phyloP scores from a whole-genome alignment of 1,140 invertebrate species.

The Luehdorfia chinensis region DNA sequence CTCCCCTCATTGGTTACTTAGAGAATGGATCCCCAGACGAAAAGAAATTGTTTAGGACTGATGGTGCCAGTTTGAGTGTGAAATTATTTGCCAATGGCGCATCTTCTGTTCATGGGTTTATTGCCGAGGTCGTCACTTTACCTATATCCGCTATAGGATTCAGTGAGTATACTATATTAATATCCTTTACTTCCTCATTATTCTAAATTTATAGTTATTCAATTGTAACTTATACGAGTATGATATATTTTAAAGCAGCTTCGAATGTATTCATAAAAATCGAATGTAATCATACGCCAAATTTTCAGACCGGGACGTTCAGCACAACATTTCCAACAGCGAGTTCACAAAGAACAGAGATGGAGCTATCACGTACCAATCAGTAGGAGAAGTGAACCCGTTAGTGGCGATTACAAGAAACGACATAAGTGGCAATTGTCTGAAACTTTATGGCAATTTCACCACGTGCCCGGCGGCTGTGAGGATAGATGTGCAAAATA shows the following conservation, averaged over 20 bases:
- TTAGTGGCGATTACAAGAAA: slow-evolving; percentile 93
- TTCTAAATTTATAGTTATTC: too few species aligned
- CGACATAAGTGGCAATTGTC: slow-evolving; percentile 91
- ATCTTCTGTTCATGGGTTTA: slow-evolving; percentile 95
- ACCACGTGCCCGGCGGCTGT: slow-evolving; percentile 91
- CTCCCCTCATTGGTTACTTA: slow-evolving; percentile 83
- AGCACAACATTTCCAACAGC: slow-evolving; percentile 94
- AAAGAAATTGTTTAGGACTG: slow-evolving; percentile 86
- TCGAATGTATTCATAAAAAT: too few species aligned
- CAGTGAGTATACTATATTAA: slow-evolving; percentile 79
- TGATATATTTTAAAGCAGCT: too few species aligned
- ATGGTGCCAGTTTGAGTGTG: slow-evolving; percentile 90
- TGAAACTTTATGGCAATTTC: slow-evolving; percentile 96
- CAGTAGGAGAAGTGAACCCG: slow-evolving; percentile 97
- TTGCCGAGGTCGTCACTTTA: slow-evolving; percentile 97
- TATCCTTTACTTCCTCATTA: too few species aligned
- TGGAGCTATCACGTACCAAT: slow-evolving; percentile 92
- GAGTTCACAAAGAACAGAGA: slow-evolving; percentile 90
- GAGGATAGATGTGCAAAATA: slow-evolving; percentile 95
- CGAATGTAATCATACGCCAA: too few species aligned
- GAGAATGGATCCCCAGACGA: slow-evolving; percentile 83
- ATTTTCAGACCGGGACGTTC: slow-evolving; percentile 90
- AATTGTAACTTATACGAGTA: too few species aligned
- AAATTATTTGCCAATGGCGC: slow-evolving; percentile 97
- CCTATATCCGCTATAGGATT: slow-evolving; percentile 94